Conservation (phyloP, 2,113 vertebrate genomes). For the Corydoras maculifer region DNA sequence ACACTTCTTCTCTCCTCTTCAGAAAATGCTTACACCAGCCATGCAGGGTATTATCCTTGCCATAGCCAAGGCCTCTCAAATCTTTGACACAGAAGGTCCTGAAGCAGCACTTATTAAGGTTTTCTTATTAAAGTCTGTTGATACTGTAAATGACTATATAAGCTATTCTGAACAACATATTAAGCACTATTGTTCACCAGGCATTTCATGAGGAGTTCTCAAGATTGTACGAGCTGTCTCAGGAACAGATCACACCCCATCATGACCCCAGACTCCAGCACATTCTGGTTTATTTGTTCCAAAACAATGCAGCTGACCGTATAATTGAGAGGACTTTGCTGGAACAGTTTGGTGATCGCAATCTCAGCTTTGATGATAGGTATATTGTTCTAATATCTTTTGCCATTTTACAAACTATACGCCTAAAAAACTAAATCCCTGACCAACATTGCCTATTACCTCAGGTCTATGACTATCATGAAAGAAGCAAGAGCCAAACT, state of each 20-base stretch:
- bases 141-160: too few relatives aligned
- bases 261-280: conserved; percentile 86
- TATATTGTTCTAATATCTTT: conserved; percentile 36
- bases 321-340: conserved; percentile 87
- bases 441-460: background rate
- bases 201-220: conserved; percentile 92
- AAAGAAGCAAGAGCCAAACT: conserved; percentile 86
- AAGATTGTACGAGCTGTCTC: conserved; percentile 80
- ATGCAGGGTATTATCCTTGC: conserved; percentile 98
- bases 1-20: conserved; percentile 45
- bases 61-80: conserved; percentile 90
- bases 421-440: too few relatives aligned
- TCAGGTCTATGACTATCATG: conserved; percentile 92
- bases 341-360: conserved; percentile 91
- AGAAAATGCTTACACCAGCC: conserved; percentile 96
- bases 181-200: conserved; percentile 50
- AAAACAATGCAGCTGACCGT: conserved; percentile 82
- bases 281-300: conserved; percentile 87
- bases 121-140: conserved; percentile 24
- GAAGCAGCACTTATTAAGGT: conserved; percentile 97
- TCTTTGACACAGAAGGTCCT: conserved; percentile 88
- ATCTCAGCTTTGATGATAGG: conserved; percentile 95
- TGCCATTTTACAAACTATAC: background rate
- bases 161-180: background rate
- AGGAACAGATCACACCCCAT: conserved; percentile 72